phyloP scores from a whole-genome alignment of 2,888 invertebrate species.

The Homarus gammarus region DNA sequence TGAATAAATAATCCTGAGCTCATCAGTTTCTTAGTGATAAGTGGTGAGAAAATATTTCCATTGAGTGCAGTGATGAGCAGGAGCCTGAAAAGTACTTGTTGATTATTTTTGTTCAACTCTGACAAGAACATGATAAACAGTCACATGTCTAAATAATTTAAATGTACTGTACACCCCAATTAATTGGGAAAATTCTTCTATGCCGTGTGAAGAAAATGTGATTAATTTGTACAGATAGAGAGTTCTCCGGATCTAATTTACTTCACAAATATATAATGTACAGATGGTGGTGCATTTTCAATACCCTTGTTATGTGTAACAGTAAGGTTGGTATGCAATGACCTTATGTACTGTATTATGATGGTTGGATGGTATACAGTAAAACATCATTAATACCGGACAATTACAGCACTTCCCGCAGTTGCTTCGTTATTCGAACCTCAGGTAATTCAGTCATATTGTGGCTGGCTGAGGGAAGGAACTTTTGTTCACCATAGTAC shows the following conservation, averaged over 20 bases:
- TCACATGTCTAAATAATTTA: conserved; percentile 5
- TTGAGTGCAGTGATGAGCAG: conserved; percentile 1
- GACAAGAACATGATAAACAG: neutral
- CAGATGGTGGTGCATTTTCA: conserved; percentile 20
- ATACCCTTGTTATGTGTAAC: too few relatives aligned
- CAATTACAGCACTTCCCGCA: too few relatives aligned
- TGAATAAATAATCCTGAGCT: conserved; percentile 79
- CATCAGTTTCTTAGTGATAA: conserved; percentile 5
- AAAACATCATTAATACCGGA: too few relatives aligned
- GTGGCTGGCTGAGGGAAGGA: too few relatives aligned
- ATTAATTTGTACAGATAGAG: conserved; percentile 47
- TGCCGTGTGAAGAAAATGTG: conserved; percentile 18
- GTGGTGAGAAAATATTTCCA: neutral
- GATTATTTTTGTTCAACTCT: neutral
- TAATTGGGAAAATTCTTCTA: neutral
- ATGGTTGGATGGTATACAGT: too few relatives aligned
- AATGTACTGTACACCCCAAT: conserved; percentile 6
- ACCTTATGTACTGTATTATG: too few relatives aligned
- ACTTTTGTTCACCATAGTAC: too few relatives aligned
- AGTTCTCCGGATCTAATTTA: conserved; percentile 19
- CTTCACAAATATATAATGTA: conserved; percentile 50
- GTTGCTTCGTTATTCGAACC: too few relatives aligned
- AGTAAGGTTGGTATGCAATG: too few relatives aligned
- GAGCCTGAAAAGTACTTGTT: neutral
- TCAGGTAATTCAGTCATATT: too few relatives aligned